Conservation (phyloP, 2,113 vertebrate genomes). For the Phrynosoma blainvillii region DNA sequence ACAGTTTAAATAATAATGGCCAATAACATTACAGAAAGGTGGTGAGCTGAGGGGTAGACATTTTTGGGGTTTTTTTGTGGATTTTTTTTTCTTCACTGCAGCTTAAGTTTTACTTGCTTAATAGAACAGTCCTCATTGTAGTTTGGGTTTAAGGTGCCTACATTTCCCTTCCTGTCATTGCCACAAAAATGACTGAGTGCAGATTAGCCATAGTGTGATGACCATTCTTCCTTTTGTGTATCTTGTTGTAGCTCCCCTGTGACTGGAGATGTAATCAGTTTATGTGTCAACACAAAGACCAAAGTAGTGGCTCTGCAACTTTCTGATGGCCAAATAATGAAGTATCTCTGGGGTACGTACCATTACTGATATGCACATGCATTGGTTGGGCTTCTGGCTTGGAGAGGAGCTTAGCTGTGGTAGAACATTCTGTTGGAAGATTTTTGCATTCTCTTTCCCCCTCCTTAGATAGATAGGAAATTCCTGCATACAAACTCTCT, state of each 20-base stretch:
- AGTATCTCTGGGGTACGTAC: conserved; percentile 87
- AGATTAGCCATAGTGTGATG: background rate
- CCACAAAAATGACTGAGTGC: background rate
- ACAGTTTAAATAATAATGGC: background rate
- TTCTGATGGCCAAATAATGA: conserved; percentile 82
- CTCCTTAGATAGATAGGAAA: no score
- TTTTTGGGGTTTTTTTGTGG: background rate
- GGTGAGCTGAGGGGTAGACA: background rate
- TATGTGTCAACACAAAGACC: conserved; percentile 79
- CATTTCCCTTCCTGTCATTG: background rate
- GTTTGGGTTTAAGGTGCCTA: background rate
- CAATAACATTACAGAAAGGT: background rate
- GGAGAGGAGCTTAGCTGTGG: background rate
- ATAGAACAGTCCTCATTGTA: background rate
- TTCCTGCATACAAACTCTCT: no score
- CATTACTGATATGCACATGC: background rate
- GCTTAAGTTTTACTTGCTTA: background rate
- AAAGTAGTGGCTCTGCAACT: conserved; percentile 85
- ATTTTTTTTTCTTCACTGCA: background rate
- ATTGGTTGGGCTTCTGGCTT: background rate
- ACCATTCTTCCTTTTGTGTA: background rate
- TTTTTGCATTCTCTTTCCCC: no score
- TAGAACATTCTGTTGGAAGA: background rate
- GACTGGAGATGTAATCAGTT: conserved; percentile 82
- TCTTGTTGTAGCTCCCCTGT: conserved; percentile 78